A percentile compares a stretch with the other conserved stretches of the same genome.
phyloP scores from a whole-genome alignment of 2,888 invertebrate species.

The Caenorhabditis sp. region DNA sequence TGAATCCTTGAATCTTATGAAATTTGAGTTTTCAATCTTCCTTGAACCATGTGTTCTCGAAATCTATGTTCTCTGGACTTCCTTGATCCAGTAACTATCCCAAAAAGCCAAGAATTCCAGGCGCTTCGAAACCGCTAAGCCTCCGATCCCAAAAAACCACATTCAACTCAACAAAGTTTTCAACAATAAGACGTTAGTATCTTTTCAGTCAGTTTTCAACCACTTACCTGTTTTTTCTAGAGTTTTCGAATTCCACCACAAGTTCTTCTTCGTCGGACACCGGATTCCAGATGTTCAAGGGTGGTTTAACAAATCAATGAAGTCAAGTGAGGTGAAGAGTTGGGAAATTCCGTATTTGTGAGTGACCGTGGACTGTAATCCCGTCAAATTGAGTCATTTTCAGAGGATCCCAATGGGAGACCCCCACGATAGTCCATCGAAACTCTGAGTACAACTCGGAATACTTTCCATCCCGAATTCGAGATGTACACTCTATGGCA shows the following conservation, averaged over 20 bases:
- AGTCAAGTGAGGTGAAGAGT: background rate
- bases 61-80: no score
- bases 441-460: constrained; percentile 69
- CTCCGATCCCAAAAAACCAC: no score
- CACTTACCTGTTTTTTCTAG: no score
- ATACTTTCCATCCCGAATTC: constrained; percentile 68
- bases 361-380: background rate
- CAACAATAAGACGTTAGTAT: no score
- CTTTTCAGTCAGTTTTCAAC: background rate
- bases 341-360: constrained; percentile 70
- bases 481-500: constrained; percentile 71
- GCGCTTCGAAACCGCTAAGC: no score
- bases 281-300: constrained; percentile 63
- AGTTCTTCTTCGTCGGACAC: constrained; percentile 70
- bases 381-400: no score
- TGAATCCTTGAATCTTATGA: no score
- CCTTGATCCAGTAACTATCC: no score
- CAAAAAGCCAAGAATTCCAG: no score
- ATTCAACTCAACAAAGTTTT: no score
- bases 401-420: constrained; percentile 71
- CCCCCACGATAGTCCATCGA: constrained; percentile 70
- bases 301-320: constrained; percentile 65
- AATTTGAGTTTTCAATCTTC: no score
- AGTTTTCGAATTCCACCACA: constrained; percentile 73
- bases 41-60: no score